A percentile compares a stretch with the other conserved stretches of the same genome.
phyloP scores from a whole-genome alignment of 2,888 invertebrate species.

The Troides oblongomaculatus region DNA sequence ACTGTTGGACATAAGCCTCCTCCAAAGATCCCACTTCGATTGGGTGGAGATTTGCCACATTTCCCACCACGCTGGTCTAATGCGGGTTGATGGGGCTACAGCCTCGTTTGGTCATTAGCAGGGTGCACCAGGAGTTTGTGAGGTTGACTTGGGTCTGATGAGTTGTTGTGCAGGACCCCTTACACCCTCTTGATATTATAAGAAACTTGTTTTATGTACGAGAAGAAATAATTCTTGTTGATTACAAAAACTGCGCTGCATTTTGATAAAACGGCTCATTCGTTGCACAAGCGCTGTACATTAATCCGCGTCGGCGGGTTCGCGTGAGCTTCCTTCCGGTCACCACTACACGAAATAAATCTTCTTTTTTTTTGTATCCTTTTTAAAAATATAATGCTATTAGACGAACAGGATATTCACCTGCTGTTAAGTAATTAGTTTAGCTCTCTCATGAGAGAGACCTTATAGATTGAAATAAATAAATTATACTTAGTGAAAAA shows the following conservation, averaged over 20 bases:
- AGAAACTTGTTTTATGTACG: background rate
- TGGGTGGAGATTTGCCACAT: no score
- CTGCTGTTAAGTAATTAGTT: background rate
- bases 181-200: background rate
- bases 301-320: conserved; percentile 18
- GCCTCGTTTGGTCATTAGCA: no score
- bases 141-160: no score
- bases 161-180: no score
- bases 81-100: no score
- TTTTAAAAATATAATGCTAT: background rate
- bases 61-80: no score
- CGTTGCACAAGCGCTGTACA: conserved; percentile 18
- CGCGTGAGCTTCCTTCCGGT: conserved; percentile 20
- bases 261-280: conserved; percentile 27
- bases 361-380: conserved; percentile 2
- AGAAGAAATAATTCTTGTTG: conserved; percentile 15
- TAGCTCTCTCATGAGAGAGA: no score
- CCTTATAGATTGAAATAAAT: no score
- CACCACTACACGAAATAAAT: conserved; percentile 10
- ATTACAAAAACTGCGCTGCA: conserved; percentile 21
- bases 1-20: no score
- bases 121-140: no score
- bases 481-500: no score
- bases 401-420: background rate
- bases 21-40: no score